phyloP scores from a whole-genome alignment of 1,140 invertebrate species.

The Lepidotrigona ventralis region DNA sequence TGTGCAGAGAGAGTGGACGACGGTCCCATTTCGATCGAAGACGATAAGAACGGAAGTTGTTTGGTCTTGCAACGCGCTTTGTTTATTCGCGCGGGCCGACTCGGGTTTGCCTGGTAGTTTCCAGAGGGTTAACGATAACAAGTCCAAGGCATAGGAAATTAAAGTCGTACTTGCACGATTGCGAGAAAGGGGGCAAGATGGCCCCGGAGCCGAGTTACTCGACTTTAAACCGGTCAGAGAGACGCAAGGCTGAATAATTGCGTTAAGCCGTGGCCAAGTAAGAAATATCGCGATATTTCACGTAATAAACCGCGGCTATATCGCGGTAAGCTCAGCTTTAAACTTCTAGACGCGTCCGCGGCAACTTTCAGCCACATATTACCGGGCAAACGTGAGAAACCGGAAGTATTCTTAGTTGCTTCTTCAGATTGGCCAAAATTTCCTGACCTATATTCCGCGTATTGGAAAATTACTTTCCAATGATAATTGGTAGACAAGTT shows the following conservation, averaged over 20 bases:
- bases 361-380: constrained; percentile 50
- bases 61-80: constrained; percentile 12
- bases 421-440: not conserved
- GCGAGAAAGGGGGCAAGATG: not conserved
- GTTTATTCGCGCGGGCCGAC: constrained; percentile 8
- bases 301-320: constrained; percentile 57
- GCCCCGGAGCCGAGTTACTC: constrained; percentile 21
- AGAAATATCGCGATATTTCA: constrained; percentile 56
- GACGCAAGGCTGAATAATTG: constrained; percentile 58
- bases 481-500: not conserved
- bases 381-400: constrained; percentile 29
- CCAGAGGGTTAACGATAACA: constrained; percentile 30
- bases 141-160: constrained; percentile 19
- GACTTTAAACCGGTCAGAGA: constrained; percentile 54
- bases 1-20: not conserved
- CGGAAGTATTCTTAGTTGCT: constrained; percentile 34
- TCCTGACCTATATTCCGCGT: too few relatives aligned
- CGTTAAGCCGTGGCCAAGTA: constrained; percentile 53
- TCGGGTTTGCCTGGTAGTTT: not conserved
- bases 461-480: not conserved
- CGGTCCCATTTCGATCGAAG: not conserved
- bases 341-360: constrained; percentile 44
- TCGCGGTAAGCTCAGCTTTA: constrained; percentile 58
- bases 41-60: constrained; percentile 14
- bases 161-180: constrained; percentile 8